Base-by-base conservation (phyloP, 2,888 invertebrate genomes). In the Ditylenchus weischeri region DNA sequence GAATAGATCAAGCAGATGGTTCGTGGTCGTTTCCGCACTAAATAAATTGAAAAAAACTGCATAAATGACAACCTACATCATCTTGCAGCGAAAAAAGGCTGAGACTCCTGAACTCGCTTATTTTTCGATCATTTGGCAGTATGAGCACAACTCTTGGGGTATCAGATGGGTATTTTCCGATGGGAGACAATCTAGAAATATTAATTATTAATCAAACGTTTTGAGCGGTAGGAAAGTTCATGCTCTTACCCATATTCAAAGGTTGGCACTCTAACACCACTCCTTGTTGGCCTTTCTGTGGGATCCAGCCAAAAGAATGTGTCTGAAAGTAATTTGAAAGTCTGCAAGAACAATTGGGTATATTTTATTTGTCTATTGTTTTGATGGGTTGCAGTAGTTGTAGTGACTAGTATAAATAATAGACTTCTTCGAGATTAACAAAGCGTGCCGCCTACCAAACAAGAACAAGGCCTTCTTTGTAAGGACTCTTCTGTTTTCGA, bases 301-400 rank as follows among this genome's bases (percentile, higher is more conserved):
- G 66, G 69, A 60, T 81, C 80, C 29, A 78, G 65, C 81, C 81
- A 82, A 69, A 82, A 82, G 69, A 78, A 79, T 51, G 79, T 71
- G 64, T 82, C 82, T 79, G 69, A 43, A 78, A 47, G 49, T 47
- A 21, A 29, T 59, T 59, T 3, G 19, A 21, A 36, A 18, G 43
- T 21, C 2, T 13, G 65, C 3, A 43, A 15, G 43, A 43, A 43
- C 8, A 43, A 43, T 43, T 43, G 43, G 8, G 43, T 43, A 13
- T 43, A 13, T 43, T 13, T 15, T 43, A 43, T 43, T 29, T 43
- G 43, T 43, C 43, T 43, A 43, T 43, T 43, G 15, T 43, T 43
- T 43, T 13, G 5, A 43, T 43, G 43, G 29, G 2, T 5, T 29
- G 3, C 8, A 15, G 43, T 43, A 8, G 43, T 43, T 13, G 43